Evolutionary conservation across 2,113 vertebrate genomes (phyloP).

Genomic region (Mola mola): DNA sequence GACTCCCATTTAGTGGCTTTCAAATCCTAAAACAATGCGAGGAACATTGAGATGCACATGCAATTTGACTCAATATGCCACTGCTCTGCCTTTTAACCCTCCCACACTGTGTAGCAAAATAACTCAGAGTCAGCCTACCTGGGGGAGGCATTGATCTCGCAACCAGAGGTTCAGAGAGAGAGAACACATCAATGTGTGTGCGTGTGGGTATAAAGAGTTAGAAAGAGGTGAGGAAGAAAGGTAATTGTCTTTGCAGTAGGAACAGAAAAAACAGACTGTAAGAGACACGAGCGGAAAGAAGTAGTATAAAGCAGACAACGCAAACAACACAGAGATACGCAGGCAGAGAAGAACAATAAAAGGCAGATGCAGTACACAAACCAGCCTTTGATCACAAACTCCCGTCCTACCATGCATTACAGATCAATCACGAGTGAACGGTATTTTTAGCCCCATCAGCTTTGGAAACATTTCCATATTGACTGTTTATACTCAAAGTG

Average conservation of each 20-base stretch:
- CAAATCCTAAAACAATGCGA: constrained; percentile 31
- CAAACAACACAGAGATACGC: constrained; percentile 1
- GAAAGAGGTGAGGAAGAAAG: constrained; percentile 38
- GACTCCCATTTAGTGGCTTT: constrained; percentile 31
- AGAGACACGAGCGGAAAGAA: constrained; percentile 10
- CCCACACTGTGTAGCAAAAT: constrained; percentile 48
- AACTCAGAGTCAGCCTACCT: constrained; percentile 52
- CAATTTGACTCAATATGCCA: constrained; percentile 50
- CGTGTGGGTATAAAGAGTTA: constrained; percentile 20
- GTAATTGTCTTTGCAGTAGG: constrained; percentile 24
- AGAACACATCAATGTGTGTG: constrained; percentile 18
- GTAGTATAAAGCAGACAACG: constrained; percentile 8
- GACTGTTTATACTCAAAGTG: too few relatives aligned
- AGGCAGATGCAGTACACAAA: too few relatives aligned
- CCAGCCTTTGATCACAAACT: too few relatives aligned
- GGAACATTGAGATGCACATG: constrained; percentile 37
- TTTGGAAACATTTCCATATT: too few relatives aligned
- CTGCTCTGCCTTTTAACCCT: constrained; percentile 49
- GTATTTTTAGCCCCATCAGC: too few relatives aligned
- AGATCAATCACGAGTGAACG: too few relatives aligned
- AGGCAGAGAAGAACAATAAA: too few relatives aligned
- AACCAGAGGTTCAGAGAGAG: constrained; percentile 33
- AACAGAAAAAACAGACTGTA: constrained; percentile 23
- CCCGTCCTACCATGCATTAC: neutral
- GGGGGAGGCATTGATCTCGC: constrained; percentile 61